These are phyloP conservation scores for Chymomyza procnemis DNA, from an alignment of 2,888 invertebrate species.

Conservation along the genomic window DNA sequence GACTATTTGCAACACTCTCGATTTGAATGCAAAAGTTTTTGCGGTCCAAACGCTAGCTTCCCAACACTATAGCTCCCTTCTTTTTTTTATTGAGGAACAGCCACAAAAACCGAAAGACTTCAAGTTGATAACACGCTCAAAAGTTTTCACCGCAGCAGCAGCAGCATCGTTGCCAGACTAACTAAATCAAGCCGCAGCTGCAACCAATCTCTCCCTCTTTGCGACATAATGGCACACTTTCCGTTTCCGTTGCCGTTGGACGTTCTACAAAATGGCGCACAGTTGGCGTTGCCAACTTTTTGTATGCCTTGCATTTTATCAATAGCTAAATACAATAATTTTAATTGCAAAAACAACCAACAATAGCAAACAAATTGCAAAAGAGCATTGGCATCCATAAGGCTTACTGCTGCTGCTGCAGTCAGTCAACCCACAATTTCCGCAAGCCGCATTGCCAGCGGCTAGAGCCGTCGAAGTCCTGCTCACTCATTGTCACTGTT, in stretches of 20 bases:
- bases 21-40: constrained; percentile 47
- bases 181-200: constrained; percentile 53
- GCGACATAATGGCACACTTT: constrained; percentile 65
- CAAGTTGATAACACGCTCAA: constrained; percentile 39
- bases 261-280: constrained; percentile 1
- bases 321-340: constrained; percentile 38
- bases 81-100: constrained; percentile 35
- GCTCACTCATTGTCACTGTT: not conserved
- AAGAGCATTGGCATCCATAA: not conserved
- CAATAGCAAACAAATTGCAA: constrained; percentile 56
- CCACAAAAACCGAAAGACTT: constrained; percentile 38
- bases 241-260: constrained; percentile 55
- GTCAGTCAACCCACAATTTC: not conserved
- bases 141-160: constrained; percentile 40
- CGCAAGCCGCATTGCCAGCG: not conserved
- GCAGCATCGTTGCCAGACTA: constrained; percentile 44
- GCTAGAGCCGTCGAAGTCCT: not conserved
- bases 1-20: constrained; percentile 33
- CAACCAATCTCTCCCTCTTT: constrained; percentile 29
- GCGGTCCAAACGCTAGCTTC: constrained; percentile 30
- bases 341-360: constrained; percentile 58
- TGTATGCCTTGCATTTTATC: constrained; percentile 12
- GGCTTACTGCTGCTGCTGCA: not conserved
- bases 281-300: constrained; percentile 16
- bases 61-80: constrained; percentile 12